Evolutionary conservation across 2,797 vertebrate genomes (phyloP), one percentile per base, ranked within the genome.

Genomic region (Synaphobranchus kaupii): DNA sequence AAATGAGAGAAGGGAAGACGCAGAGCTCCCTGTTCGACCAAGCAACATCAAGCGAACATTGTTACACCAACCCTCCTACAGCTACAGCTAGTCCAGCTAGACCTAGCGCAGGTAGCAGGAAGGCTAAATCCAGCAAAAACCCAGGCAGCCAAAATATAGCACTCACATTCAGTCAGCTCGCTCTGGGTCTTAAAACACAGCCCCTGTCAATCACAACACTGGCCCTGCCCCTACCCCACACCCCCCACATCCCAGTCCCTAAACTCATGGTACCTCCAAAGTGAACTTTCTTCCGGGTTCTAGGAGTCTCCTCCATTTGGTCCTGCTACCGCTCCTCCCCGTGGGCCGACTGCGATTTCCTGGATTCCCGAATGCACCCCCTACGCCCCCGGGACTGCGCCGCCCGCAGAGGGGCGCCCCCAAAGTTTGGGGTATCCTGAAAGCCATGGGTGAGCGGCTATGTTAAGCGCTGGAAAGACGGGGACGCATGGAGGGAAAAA

Each of bases 211-310:
- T 52, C 58, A 56, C 71, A 83, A n/a, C 83, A 47, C 85, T 48
- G 39, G 83, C 66, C 22, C 56, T 31, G 13, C 44, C 31, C 87
- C 13, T 48, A 56, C 63, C 54, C 39, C 39, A 39, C 39, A 39
- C 39, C 39, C 39, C 39, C 39, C 20, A n/a, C 50, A 31, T 52
- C n/a, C 13, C 80, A 66, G 66, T 71, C 73, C 87, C 71, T 17
- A 68, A 71, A 63, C 87, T 89, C 87, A 88, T 86, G 90, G 54
- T 95, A 96, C 94, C 95, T 96, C 96, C 95, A 88, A 96, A 97
- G 94, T 93, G 91, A 95, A 95, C 95, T 95, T 93, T 95, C 91
- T 96, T 96, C 94, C 94, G 95, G 88, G 90, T 88, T 93, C 94
- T 93, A 93, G 92, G 83, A 93, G 94, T 92, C 88, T 94, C 95